Base-by-base conservation (phyloP, 2,797 vertebrate species). In the Leptatherina wallacei region DNA sequence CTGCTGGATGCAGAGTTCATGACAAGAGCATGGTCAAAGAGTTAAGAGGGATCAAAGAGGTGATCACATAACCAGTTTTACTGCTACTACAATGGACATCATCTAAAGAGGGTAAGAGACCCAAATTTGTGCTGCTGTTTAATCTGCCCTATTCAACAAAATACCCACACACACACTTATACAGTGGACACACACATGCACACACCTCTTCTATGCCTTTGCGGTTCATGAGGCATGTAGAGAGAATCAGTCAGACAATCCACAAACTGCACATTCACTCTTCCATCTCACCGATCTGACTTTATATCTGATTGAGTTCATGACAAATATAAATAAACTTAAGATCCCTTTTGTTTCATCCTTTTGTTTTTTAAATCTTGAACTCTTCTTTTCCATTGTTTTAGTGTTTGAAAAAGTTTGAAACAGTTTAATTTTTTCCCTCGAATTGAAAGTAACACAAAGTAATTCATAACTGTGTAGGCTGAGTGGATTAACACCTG, bases 261-360 rank as follows among this genome's bases (percentile, higher is more conserved):
- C 29, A 27, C 79, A 71, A 69, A 49, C 40, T 30, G 44, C n/a
- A 3, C 16, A 18, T 61, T 78, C 86, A 67, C 63, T 84, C 81
- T 85, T 88, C 55, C 80, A 74, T 69, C 58, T 69, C 64, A 69
- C 75, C 77, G 54, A 79, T 79, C 72, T 27, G 67, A 85, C 67
- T 85, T 79, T 54, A 79, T 49, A 77, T 82, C 44, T 32, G 30
- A 75, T 65, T 64, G 35, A 52, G 49, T 74, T 85, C 20, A 52
- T 20, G 60, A 27, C 61, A 70, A 77, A 78, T 58, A n/a, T 13
- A 75, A 85, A 73, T 61, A 76, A 71, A 64, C 62, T 35, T 38
- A 63, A 61, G 58, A 52, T 27, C 4, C 36, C 3, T 68, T 38
- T 73, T 57, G 32, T 75, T 63, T 30, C 14, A 64, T 32, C 33